phyloP scores from a whole-genome alignment of 2,888 invertebrate species.

The Drosophila imparisetae region DNA sequence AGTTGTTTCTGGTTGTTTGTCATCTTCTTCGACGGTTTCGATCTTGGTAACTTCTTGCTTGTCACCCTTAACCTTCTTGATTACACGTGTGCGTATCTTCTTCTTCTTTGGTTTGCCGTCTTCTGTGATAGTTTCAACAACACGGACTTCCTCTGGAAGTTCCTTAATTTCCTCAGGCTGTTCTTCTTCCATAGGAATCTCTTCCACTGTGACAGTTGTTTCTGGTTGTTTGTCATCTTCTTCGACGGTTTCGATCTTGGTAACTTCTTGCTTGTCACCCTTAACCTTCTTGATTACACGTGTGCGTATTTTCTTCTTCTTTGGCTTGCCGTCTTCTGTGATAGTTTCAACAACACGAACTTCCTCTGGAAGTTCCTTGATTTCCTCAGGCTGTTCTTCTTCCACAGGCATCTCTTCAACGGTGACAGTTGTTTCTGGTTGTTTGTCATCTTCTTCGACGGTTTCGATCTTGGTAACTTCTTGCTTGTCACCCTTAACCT shows the following conservation, averaged over 20 bases:
- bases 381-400: conserved; percentile 34
- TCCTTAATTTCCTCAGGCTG: conserved; percentile 39
- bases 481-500: conserved; percentile 61
- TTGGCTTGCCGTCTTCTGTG: conserved; percentile 56
- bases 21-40: conserved; percentile 55
- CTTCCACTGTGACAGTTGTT: conserved; percentile 57
- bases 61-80: conserved; percentile 60
- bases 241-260: conserved; percentile 65
- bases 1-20: conserved; percentile 47
- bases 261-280: conserved; percentile 63
- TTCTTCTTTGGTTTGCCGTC: conserved; percentile 52
- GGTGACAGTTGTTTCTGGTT: conserved; percentile 55
- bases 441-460: conserved; percentile 53
- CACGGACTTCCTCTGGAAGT: conserved; percentile 48
- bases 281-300: conserved; percentile 64
- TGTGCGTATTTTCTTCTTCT: conserved; percentile 61
- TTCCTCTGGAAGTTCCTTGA: conserved; percentile 75
- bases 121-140: conserved; percentile 39
- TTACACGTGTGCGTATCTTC: conserved; percentile 61
- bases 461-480: conserved; percentile 64
- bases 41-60: conserved; percentile 65
- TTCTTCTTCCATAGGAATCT: conserved; percentile 30
- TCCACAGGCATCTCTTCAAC: conserved; percentile 48
- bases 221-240: conserved; percentile 60
- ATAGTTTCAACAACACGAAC: conserved; percentile 31